These are phyloP conservation scores for Pteropus alecto DNA, from an alignment of 2,113 vertebrate species.

Conservation along the genomic window DNA sequence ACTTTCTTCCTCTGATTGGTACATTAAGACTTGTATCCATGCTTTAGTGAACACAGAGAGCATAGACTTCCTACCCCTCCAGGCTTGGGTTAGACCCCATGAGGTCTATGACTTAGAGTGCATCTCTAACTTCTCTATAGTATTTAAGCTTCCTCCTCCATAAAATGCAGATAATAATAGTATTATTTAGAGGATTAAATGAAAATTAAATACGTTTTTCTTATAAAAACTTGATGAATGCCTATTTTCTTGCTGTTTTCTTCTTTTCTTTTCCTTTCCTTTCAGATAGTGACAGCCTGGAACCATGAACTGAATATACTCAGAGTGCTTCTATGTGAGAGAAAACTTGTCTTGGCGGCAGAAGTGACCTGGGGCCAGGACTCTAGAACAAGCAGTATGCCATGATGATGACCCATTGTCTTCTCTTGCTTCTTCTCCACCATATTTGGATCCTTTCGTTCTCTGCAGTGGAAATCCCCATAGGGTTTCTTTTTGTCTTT, in stretches of 20 bases:
- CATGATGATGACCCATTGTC: accelerated
- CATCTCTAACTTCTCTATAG: background rate
- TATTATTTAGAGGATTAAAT: background rate
- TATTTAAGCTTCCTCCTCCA: background rate
- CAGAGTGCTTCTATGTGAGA: background rate
- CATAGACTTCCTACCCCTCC: background rate
- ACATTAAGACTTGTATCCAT: background rate
- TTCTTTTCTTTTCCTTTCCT: background rate
- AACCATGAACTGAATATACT: background rate
- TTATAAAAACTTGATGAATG: background rate
- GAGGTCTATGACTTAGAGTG: background rate
- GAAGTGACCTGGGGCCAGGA: background rate
- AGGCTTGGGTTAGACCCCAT: background rate
- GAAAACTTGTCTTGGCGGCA: background rate
- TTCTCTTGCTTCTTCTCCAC: background rate
- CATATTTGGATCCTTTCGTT: background rate
- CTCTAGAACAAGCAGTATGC: background rate
- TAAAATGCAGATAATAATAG: background rate
- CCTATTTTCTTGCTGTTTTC: background rate
- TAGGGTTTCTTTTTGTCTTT: background rate
- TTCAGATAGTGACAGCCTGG: background rate
- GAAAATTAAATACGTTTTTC: background rate
- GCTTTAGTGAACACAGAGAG: background rate
- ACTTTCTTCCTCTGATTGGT: background rate
- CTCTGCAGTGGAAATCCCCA: background rate